Percentiles rank a stretch among this genome's conserved stretches.
Evolutionary conservation across 1,140 invertebrate genomes (phyloP).

Genomic region (Bombus fervidus): DNA sequence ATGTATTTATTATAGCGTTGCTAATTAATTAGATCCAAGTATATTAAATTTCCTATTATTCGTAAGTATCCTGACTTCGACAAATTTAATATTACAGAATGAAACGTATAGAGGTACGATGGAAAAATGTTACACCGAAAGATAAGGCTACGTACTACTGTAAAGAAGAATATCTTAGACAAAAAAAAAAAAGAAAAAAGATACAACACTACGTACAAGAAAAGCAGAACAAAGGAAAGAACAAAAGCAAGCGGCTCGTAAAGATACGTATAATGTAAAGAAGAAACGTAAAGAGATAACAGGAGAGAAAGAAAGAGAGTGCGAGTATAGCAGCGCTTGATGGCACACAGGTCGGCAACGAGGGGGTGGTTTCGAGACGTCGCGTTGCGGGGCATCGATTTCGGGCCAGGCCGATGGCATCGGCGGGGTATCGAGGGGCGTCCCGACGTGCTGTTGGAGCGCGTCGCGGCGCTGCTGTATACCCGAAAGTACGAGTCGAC

Average conservation of each 20-base stretch:
- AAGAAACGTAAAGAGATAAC: not conserved
- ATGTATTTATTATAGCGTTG: too few species aligned
- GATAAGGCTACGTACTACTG: too few species aligned
- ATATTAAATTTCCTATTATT: too few species aligned
- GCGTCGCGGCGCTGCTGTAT: constrained; percentile 54
- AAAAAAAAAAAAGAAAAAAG: too few species aligned
- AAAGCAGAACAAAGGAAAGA: not conserved
- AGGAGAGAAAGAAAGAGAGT: constrained; percentile 31
- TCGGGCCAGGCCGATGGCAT: constrained; percentile 69
- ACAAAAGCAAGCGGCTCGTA: not conserved
- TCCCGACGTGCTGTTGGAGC: constrained; percentile 47
- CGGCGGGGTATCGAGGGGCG: constrained; percentile 60
- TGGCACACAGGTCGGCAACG: constrained; percentile 67
- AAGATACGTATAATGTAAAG: not conserved
- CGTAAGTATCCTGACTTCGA: too few species aligned
- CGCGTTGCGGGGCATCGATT: constrained; percentile 69
- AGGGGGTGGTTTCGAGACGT: constrained; percentile 69
- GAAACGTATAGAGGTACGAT: too few species aligned
- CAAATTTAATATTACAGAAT: too few species aligned
- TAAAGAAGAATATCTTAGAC: too few species aligned
- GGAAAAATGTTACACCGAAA: too few species aligned
- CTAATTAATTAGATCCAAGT: too few species aligned
- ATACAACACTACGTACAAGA: not conserved
- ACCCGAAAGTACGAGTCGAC: constrained; percentile 14
- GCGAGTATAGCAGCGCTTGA: constrained; percentile 61